Evolutionary conservation across 2,797 vertebrate genomes (phyloP).

Genomic region (Gallirallus australis): DNA sequence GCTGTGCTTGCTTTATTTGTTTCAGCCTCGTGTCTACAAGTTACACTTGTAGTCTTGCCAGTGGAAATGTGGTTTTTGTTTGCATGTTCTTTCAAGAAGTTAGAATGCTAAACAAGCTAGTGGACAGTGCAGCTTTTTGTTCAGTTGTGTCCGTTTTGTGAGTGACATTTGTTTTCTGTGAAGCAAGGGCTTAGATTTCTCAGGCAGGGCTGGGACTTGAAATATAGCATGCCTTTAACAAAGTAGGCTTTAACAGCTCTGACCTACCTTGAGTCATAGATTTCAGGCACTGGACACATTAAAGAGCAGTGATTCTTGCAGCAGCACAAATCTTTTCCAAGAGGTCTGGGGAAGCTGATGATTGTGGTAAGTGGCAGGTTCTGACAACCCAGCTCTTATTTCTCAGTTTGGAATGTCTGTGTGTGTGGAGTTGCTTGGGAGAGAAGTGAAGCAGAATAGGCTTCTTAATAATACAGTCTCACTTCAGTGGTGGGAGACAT

Average conservation of each 20-base stretch:
- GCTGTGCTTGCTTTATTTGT: constrained; percentile 46
- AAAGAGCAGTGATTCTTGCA: constrained; percentile 6
- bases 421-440: background rate
- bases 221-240: background rate
- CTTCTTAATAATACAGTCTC: constrained; percentile 29
- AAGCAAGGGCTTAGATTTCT: background rate
- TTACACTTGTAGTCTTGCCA: constrained; percentile 21
- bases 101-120: constrained; percentile 31
- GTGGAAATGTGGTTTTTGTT: constrained; percentile 41
- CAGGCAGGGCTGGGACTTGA: background rate
- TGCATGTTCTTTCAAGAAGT: constrained; percentile 40
- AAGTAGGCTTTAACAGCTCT: constrained; percentile 9
- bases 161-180: background rate
- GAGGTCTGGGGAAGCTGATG: background rate
- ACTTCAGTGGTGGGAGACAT: constrained; percentile 13
- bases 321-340: background rate
- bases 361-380: background rate
- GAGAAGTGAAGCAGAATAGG: constrained; percentile 14
- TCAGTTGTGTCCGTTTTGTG: background rate
- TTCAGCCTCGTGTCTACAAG: constrained; percentile 37
- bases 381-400: background rate
- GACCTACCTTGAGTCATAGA: background rate
- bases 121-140: constrained; percentile 60
- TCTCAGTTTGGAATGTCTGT: background rate
- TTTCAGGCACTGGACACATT: background rate